These are phyloP conservation scores for Alosa sapidissima DNA, from an alignment of 2,797 vertebrate species.

Conservation along the genomic window DNA sequence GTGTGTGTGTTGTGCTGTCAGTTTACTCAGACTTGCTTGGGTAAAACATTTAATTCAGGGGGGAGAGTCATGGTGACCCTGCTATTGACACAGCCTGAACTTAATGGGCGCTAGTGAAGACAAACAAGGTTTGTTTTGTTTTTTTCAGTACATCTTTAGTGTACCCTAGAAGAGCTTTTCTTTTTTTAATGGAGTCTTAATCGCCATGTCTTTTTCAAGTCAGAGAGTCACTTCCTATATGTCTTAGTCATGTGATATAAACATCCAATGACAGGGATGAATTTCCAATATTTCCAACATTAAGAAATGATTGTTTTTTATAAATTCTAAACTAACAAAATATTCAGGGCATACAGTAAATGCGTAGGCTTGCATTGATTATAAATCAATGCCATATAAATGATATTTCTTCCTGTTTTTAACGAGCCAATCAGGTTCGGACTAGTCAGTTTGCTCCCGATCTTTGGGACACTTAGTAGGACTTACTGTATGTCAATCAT, in stretches of 20 bases:
- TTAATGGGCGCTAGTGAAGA: conserved; percentile 62
- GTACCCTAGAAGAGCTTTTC: no score
- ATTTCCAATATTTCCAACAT: no score
- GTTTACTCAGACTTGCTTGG: conserved; percentile 37
- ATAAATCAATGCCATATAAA: no score
- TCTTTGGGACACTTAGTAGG: neutral
- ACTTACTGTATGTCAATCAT: neutral
- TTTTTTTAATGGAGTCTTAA: no score
- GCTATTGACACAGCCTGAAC: conserved; percentile 64
- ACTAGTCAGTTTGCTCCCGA: neutral
- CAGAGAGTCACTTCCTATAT: no score
- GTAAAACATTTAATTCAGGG: conserved; percentile 59
- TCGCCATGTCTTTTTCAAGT: no score
- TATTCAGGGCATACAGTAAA: no score
- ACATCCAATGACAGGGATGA: no score
- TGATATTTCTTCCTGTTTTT: neutral
- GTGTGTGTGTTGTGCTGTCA: conserved; percentile 51
- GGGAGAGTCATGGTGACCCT: conserved; percentile 55
- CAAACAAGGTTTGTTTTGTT: neutral
- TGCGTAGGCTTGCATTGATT: no score
- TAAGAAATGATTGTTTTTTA: no score
- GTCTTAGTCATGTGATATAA: no score
- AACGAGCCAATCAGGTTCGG: neutral
- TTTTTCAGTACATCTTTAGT: neutral
- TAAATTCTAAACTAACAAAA: no score